Conservation (phyloP, 2,888 invertebrate genomes). For the Aspidiotus destructor region DNA sequence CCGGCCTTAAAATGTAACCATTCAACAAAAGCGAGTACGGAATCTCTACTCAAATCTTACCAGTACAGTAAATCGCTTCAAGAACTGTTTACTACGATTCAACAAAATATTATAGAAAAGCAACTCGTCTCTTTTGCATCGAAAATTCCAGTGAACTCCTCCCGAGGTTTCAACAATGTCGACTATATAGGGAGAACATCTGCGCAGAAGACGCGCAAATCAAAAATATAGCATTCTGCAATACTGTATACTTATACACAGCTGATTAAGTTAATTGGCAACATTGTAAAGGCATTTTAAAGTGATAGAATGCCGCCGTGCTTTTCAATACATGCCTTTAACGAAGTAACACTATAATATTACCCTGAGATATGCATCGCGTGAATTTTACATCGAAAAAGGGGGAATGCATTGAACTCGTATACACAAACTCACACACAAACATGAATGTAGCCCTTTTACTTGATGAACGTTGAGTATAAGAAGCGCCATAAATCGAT, state of each 20-base stretch:
- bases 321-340: not conserved
- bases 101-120: too few relatives aligned
- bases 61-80: too few relatives aligned
- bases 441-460: too few relatives aligned
- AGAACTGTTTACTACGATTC: too few relatives aligned
- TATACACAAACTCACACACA: too few relatives aligned
- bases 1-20: too few relatives aligned
- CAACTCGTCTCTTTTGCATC: too few relatives aligned
- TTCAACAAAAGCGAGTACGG: too few relatives aligned
- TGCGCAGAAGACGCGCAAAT: not conserved
- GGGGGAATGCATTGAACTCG: not conserved
- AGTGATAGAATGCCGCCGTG: not conserved
- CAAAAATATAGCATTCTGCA: not conserved
- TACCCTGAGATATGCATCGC: constrained; percentile 10
- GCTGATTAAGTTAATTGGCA: not conserved
- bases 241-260: not conserved
- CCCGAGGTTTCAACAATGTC: not conserved
- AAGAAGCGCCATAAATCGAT: too few relatives aligned
- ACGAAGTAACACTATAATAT: not conserved
- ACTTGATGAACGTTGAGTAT: too few relatives aligned
- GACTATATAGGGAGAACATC: not conserved
- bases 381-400: not conserved
- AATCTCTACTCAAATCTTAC: too few relatives aligned
- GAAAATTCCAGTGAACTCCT: not conserved
- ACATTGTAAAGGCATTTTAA: not conserved